A percentile compares a stretch with the other conserved stretches of the same genome.
Evolutionary conservation across 2,888 invertebrate species (phyloP).

Genomic region (Mycalesis mineus): DNA sequence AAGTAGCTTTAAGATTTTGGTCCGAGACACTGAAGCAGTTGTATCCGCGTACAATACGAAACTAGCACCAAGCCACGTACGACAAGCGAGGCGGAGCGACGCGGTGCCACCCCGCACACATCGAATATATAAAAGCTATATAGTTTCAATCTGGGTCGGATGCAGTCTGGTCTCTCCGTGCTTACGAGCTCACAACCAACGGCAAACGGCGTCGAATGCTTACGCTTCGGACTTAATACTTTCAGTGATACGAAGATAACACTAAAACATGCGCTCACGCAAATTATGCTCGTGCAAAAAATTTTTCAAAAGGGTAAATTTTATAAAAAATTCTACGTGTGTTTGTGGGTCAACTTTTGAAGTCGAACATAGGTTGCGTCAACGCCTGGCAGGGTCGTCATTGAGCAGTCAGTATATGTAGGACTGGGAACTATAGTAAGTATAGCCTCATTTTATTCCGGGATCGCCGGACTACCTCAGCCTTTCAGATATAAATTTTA

Average conservation of each 20-base stretch:
- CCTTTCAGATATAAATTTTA: slow-evolving; percentile 61
- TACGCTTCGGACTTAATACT: slow-evolving; percentile 20
- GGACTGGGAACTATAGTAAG: slow-evolving; percentile 26
- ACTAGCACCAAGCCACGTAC: slow-evolving; percentile 74
- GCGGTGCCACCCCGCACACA: slow-evolving; percentile 7
- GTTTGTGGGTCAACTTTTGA: slow-evolving; percentile 48
- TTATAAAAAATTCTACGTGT: slow-evolving; percentile 63
- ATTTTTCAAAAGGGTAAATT: slow-evolving; percentile 60
- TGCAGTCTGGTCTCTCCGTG: slow-evolving; percentile 21
- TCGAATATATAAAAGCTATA: slow-evolving; percentile 57
- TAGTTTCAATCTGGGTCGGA: slow-evolving; percentile 33
- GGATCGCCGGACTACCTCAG: slow-evolving; percentile 56
- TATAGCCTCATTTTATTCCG: slow-evolving; percentile 44
- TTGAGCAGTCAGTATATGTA: slow-evolving; percentile 52
- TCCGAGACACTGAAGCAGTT: slow-evolving; percentile 76
- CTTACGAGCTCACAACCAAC: slow-evolving; percentile 39
- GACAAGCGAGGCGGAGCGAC: slow-evolving; percentile 36
- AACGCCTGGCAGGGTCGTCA: slow-evolving; percentile 39
- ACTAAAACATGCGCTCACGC: slow-evolving; percentile 11
- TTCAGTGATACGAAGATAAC: slow-evolving; percentile 10
- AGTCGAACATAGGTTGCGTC: slow-evolving; percentile 50
- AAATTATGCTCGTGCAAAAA: slow-evolving; percentile 43
- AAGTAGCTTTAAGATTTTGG: slow-evolving; percentile 70
- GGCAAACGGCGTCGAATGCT: slow-evolving; percentile 33
- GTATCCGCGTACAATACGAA: slow-evolving; percentile 57